A percentile compares a stretch with the other conserved stretches of the same genome.
Conservation (phyloP, 2,797 vertebrate species). For the Thamnophis elegans region DNA sequence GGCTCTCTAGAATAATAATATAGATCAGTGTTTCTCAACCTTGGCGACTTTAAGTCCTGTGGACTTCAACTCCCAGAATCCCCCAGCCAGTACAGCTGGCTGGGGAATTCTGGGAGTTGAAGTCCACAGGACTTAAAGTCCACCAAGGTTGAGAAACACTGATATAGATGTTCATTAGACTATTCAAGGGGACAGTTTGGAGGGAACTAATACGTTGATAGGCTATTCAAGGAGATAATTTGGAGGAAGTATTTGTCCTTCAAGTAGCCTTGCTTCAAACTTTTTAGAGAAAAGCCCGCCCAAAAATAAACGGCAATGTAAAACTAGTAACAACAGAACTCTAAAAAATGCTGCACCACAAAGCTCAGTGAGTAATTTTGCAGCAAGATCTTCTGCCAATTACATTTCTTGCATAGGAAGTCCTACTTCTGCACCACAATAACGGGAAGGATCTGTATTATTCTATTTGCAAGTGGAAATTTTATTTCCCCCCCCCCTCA, state of each 20-base stretch:
- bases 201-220: not conserved
- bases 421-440: not conserved
- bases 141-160: too few relatives aligned
- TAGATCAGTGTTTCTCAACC: too few relatives aligned
- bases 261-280: not conserved
- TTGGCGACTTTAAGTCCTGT: too few relatives aligned
- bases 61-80: too few relatives aligned
- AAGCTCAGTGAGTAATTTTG: not conserved
- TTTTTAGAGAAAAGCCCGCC: not conserved
- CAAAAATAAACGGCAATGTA: not conserved
- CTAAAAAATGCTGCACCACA: not conserved
- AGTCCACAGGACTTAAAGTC: too few relatives aligned
- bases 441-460: not conserved
- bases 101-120: too few relatives aligned
- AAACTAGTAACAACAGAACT: not conserved
- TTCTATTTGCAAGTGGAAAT: not conserved
- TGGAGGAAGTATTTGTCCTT: not conserved
- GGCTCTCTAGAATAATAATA: not conserved
- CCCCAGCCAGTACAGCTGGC: too few relatives aligned
- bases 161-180: not conserved
- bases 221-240: not conserved
- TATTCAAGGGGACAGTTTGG: not conserved
- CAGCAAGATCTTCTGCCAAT: not conserved
- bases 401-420: not conserved
- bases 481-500: not conserved